Conservation (phyloP, 1,140 invertebrate species). For the Dinoponera quadriceps region DNA sequence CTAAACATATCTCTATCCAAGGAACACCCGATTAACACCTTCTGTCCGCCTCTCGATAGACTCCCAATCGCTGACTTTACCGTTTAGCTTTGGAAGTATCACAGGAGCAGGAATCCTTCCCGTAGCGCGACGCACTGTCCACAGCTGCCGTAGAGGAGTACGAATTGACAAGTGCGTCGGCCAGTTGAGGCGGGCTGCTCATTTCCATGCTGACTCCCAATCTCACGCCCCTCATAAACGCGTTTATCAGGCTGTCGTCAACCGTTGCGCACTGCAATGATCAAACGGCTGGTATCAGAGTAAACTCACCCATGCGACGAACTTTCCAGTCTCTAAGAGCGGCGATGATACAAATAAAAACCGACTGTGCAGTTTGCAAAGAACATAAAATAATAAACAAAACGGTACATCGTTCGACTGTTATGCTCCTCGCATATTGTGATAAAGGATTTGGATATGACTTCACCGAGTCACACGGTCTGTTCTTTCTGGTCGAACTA, state of each 20-base stretch:
- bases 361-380: background rate
- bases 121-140: slow-evolving; percentile 35
- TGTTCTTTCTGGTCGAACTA: no score
- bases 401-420: background rate
- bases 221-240: slow-evolving; percentile 57
- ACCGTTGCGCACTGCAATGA: slow-evolving; percentile 49
- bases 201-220: slow-evolving; percentile 23
- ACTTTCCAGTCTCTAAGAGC: background rate
- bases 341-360: background rate
- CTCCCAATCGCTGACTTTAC: slow-evolving; percentile 72
- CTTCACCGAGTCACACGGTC: no score
- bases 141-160: slow-evolving; percentile 13
- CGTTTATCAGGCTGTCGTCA: slow-evolving; percentile 39
- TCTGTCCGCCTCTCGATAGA: slow-evolving; percentile 44
- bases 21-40: slow-evolving; percentile 18
- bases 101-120: slow-evolving; percentile 74
- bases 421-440: background rate
- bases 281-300: slow-evolving; percentile 2
- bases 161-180: slow-evolving; percentile 1
- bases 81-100: slow-evolving; percentile 79
- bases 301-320: background rate
- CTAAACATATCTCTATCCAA: slow-evolving; percentile 79
- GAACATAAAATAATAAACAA: no score
- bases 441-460: background rate
- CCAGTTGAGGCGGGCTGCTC: background rate